Percentiles rank a stretch among this genome's conserved stretches.
Evolutionary conservation across 2,797 vertebrate genomes (phyloP).

Genomic region (Anisognathus igniventris): DNA sequence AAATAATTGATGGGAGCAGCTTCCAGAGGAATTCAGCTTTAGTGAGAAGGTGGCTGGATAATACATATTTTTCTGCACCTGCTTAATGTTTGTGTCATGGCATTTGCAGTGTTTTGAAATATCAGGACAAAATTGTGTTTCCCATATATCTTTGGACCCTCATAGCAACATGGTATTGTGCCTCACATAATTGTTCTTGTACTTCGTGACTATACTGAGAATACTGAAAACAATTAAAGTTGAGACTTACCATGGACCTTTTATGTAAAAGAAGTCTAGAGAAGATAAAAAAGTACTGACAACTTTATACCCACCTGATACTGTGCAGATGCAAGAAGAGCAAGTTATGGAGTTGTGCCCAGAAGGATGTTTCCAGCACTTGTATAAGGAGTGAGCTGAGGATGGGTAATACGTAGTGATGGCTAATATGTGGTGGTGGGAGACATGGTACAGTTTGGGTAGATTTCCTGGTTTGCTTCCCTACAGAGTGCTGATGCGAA

Average conservation of each 20-base stretch:
- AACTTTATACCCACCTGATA: not conserved
- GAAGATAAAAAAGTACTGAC: not conserved
- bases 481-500: not conserved
- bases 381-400: not conserved
- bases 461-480: not conserved
- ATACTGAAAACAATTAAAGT: not conserved
- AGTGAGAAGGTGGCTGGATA: not conserved
- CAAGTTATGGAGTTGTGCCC: not conserved
- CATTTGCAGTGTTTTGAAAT: not conserved
- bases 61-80: not conserved
- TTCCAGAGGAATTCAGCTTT: not conserved
- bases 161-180: not conserved
- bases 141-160: not conserved
- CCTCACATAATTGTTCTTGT: not conserved
- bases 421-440: not conserved
- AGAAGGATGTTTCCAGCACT: not conserved
- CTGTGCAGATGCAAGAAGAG: not conserved
- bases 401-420: fast-evolving
- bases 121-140: not conserved
- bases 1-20: not conserved
- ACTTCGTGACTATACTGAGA: not conserved
- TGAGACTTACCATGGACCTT: not conserved
- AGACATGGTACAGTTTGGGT: not conserved
- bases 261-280: not conserved
- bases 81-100: not conserved